phyloP scores from a whole-genome alignment of 2,797 vertebrate genomes.

The Allobates femoralis region DNA sequence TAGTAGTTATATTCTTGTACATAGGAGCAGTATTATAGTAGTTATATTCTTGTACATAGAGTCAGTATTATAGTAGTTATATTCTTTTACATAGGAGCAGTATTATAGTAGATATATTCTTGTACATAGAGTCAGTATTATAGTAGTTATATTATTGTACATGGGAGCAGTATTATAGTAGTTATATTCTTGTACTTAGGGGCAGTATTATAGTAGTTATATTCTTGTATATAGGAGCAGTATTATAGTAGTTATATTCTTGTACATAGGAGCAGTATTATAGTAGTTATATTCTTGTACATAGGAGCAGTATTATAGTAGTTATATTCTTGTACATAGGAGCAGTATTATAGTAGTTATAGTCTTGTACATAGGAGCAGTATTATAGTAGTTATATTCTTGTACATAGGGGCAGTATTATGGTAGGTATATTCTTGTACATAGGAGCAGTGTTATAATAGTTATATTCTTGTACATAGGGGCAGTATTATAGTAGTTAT shows the following conservation, averaged over 20 bases:
- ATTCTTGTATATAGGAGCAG: background rate
- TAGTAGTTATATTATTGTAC: background rate
- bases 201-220: background rate
- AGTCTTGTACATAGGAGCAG: no score
- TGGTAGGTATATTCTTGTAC: no score
- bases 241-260: constrained; percentile 2
- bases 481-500: background rate
- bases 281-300: background rate
- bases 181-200: no score
- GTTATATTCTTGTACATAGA: background rate
- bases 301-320: background rate
- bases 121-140: no score
- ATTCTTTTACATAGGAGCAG: background rate
- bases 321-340: background rate
- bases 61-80: background rate
- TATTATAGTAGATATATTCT: no score
- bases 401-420: no score
- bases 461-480: no score
- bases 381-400: no score
- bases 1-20: background rate
- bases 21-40: constrained; percentile 6
- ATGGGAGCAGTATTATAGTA: background rate
- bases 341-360: no score
- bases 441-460: no score
- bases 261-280: background rate